A percentile compares a stretch with the other conserved stretches of the same genome.
Conservation (phyloP, 1,140 invertebrate genomes). For the Thalassaphorura encarpata region DNA sequence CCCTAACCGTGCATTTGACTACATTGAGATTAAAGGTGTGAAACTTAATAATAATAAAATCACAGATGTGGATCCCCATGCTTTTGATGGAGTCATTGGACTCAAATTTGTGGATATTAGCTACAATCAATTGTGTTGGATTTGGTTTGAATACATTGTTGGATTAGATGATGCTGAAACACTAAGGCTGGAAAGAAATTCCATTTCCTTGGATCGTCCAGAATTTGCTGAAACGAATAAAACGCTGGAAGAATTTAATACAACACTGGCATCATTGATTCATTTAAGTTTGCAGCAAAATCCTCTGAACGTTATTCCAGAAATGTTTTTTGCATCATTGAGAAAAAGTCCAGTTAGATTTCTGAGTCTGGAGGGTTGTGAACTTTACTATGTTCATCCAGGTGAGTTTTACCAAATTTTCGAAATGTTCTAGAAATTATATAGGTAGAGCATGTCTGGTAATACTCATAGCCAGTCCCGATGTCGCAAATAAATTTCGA, state of each 20-base stretch:
- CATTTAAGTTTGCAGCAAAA: neutral
- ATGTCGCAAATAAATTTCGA: too few relatives aligned
- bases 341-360: neutral
- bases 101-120: neutral
- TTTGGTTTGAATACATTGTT: neutral
- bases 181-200: too few relatives aligned
- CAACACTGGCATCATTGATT: neutral
- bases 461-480: too few relatives aligned
- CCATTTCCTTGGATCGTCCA: neutral
- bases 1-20: neutral
- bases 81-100: conserved; percentile 7
- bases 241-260: neutral
- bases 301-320: neutral
- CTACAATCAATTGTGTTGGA: neutral
- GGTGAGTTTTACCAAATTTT: conserved; percentile 4
- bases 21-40: neutral
- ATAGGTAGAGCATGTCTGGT: too few relatives aligned
- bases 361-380: neutral
- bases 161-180: neutral
- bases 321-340: neutral
- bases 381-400: neutral
- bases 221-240: neutral
- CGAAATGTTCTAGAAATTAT: neutral
- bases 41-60: conserved; percentile 7
- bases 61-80: neutral